Base-by-base conservation (phyloP, 2,797 vertebrate species). In the Acrocephalus scirpaceus region DNA sequence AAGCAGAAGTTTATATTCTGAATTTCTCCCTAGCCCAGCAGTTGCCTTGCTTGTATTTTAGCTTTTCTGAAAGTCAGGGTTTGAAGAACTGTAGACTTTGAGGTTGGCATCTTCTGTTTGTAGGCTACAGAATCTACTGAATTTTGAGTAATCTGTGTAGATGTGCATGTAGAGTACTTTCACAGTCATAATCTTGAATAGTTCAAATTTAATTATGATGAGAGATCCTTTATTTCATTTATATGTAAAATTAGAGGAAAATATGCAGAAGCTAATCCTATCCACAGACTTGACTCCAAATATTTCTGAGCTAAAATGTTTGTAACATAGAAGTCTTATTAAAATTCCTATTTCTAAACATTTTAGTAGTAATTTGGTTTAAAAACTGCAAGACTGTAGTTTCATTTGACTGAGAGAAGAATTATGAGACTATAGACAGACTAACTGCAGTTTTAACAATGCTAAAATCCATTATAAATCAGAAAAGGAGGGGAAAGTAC, bases 371-470 rank as follows among this genome's bases (percentile, higher is more conserved):
- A 86, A 94, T 95, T 92, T 91, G 67, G 77, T 71, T 96, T 74
- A 86, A 93, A 94, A 96, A 91, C 86, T 77, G 90, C 84, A 88
- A 94, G 85, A 88, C 79, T 88, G 67, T 95, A 81, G 73, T 96
- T 95, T 94, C 65, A 58, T 95, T 97, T 96, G 94, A 78, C 91
- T 79, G 84, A 86, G 84, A 88, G 84, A 92, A 94, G 90, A 96
- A 88, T 95, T 94, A 95, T 88, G 92, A 78, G 90, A 53, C 67
- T 95, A 79, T 92, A 84, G 95, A 94, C 75, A 87, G 92, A 78
- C 84, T 94, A 96, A 96, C 95, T 92, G 93, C 90, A 58, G 73
- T 92, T 96, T 84, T 95, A 95, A 94, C 91, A 95, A 91, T 94
- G 79, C 86, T 95, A 89, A 96, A 96, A 75, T 90, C 84, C 78